Conservation (phyloP, 2,888 invertebrate species). For the Phrixothrix hirtus region DNA sequence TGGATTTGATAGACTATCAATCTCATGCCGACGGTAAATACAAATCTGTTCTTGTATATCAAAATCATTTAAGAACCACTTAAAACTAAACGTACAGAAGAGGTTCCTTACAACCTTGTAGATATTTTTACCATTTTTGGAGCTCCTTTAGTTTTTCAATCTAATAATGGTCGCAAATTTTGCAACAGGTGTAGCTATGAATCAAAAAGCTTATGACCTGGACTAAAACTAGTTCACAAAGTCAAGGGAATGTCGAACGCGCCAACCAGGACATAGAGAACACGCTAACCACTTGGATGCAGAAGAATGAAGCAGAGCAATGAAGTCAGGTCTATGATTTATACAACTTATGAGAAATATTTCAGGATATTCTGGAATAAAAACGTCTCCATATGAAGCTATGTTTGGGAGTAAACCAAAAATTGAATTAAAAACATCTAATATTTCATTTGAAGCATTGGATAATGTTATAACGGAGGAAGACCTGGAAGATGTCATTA, state of each 20-base stretch:
- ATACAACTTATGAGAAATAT: too few species aligned
- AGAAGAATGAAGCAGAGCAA: conserved; percentile 28
- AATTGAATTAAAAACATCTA: not conserved
- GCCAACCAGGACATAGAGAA: conserved; percentile 44
- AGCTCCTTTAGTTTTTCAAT: conserved; percentile 32
- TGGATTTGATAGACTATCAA: too few species aligned
- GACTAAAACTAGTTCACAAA: conserved; percentile 38
- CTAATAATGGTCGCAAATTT: conserved; percentile 41
- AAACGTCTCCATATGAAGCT: not conserved
- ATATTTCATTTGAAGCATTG: not conserved
- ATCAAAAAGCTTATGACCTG: conserved; percentile 33
- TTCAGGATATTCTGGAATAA: not conserved
- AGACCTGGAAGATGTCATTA: not conserved
- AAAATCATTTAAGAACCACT: too few species aligned
- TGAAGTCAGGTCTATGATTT: too few species aligned
- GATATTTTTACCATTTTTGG: conserved; percentile 33
- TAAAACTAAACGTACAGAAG: too few species aligned
- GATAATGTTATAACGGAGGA: not conserved
- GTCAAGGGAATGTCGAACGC: conserved; percentile 32
- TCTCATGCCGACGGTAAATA: too few species aligned
- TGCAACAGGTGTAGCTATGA: conserved; percentile 32
- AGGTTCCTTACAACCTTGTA: too few species aligned
- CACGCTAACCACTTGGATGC: conserved; percentile 38
- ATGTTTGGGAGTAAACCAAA: not conserved
- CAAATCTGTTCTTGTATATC: too few species aligned